Conservation (phyloP, 2,888 invertebrate genomes). For the Erannis defoliaria region DNA sequence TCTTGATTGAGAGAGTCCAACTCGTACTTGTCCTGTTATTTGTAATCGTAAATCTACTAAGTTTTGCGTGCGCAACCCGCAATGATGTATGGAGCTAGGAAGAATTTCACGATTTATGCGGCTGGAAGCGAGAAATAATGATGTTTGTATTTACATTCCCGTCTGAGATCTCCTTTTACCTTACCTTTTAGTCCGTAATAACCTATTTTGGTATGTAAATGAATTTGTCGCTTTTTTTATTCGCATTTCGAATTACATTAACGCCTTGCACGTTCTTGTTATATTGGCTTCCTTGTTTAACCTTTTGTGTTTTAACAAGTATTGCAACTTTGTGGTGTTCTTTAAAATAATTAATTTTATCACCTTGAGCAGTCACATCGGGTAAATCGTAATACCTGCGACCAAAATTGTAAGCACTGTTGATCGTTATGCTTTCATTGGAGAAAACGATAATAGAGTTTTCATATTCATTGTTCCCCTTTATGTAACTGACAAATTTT, state of each 20-base stretch:
- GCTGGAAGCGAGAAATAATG: slow-evolving; percentile 44
- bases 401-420: background rate
- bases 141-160: slow-evolving; percentile 40
- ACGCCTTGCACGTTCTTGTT: slow-evolving; percentile 15
- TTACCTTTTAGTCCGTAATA: slow-evolving; percentile 34
- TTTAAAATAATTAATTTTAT: background rate
- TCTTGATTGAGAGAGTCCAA: too few species aligned
- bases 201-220: slow-evolving; percentile 33
- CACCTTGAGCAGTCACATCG: background rate
- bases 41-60: slow-evolving; percentile 42
- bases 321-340: slow-evolving; percentile 2
- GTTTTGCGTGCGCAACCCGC: slow-evolving; percentile 39
- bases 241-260: slow-evolving; percentile 11
- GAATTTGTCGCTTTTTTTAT: slow-evolving; percentile 20
- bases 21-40: slow-evolving; percentile 34
- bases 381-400: too few species aligned
- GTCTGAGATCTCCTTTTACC: slow-evolving; percentile 34
- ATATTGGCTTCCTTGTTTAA: slow-evolving; percentile 27
- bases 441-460: background rate
- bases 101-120: slow-evolving; percentile 43
- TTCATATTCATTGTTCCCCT: background rate
- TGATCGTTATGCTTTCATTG: background rate
- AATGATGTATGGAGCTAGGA: slow-evolving; percentile 43
- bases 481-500: background rate
- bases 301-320: slow-evolving; percentile 4